Evolutionary conservation across 2,888 invertebrate genomes (phyloP).

Genomic region (Drosophila multiciliata): DNA sequence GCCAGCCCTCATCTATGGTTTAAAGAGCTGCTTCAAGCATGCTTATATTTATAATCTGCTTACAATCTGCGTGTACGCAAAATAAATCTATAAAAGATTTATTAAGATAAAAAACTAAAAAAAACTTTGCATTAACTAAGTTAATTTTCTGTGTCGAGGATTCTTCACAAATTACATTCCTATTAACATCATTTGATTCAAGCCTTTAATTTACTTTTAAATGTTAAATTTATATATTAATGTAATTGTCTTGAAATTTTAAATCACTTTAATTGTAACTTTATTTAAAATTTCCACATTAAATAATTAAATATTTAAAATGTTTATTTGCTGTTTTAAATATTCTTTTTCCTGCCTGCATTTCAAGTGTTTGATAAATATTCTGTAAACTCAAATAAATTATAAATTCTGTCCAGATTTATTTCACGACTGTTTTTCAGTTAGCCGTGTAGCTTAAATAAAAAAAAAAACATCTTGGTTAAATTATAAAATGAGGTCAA

Average conservation of each 20-base stretch:
- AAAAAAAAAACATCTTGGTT: not conserved
- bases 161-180: not conserved
- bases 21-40: constrained; percentile 4
- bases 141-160: not conserved
- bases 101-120: not conserved
- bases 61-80: not conserved
- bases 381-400: too few relatives aligned
- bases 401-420: not conserved
- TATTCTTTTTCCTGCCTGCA: too few relatives aligned
- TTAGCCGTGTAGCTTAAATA: too few relatives aligned
- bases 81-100: not conserved
- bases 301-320: too few relatives aligned
- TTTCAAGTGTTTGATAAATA: too few relatives aligned
- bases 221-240: too few relatives aligned
- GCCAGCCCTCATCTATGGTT: constrained; percentile 29
- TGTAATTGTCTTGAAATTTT: too few relatives aligned
- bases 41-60: constrained; percentile 10
- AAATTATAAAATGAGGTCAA: not conserved
- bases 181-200: not conserved
- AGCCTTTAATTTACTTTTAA: not conserved
- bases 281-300: too few relatives aligned
- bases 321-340: too few relatives aligned
- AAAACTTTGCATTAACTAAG: not conserved
- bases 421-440: too few relatives aligned
- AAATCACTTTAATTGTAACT: too few relatives aligned